Conservation (phyloP, 1,140 invertebrate genomes). For the Oryctes rhinoceros region DNA sequence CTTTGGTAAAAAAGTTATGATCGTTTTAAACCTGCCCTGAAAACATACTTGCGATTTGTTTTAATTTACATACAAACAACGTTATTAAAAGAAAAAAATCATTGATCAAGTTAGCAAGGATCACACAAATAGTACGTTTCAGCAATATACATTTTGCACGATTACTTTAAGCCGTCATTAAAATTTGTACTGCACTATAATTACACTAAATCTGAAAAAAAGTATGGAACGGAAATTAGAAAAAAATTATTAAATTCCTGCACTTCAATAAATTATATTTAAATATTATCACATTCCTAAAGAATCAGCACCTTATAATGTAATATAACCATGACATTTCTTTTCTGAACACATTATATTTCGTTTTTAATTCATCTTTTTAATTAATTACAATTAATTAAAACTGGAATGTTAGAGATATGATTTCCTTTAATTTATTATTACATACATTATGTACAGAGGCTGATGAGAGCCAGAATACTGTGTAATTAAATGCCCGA, state of each 20-base stretch:
- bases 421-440: slow-evolving; percentile 39
- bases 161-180: neutral
- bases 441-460: slow-evolving; percentile 40
- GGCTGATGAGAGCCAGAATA: slow-evolving; percentile 44
- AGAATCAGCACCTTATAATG: slow-evolving; percentile 53
- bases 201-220: neutral
- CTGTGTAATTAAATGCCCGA: slow-evolving; percentile 54
- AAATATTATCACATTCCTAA: slow-evolving; percentile 39
- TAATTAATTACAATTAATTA: neutral
- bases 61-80: neutral
- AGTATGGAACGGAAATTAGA: neutral
- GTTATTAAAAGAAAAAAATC: neutral
- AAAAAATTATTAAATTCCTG: neutral
- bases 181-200: slow-evolving; percentile 24
- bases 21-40: neutral
- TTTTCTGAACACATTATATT: slow-evolving; percentile 41
- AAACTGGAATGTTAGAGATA: slow-evolving; percentile 47
- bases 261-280: slow-evolving; percentile 23
- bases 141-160: slow-evolving; percentile 16
- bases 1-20: neutral
- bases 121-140: neutral
- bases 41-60: neutral
- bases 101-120: neutral
- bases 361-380: slow-evolving; percentile 4
- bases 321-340: slow-evolving; percentile 51